Evolutionary conservation across 1,140 invertebrate species (phyloP).

Genomic region (Panagrolaimus sp.): DNA sequence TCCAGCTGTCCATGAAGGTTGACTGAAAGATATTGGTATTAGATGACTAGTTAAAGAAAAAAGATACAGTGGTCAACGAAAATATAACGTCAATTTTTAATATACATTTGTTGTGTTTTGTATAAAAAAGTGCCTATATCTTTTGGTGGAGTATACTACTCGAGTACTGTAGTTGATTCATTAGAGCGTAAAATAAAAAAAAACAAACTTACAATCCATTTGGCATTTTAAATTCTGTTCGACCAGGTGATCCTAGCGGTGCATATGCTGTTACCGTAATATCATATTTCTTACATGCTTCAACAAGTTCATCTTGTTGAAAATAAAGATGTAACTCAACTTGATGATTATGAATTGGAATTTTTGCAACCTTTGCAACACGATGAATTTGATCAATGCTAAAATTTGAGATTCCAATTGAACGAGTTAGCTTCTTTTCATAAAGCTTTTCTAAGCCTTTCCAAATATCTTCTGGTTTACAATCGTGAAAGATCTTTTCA

Average conservation of each 20-base stretch:
- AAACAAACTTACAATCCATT: neutral
- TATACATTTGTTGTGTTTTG: no score
- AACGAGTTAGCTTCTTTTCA: constrained; percentile 22
- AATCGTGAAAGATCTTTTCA: neutral
- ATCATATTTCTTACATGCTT: constrained; percentile 38
- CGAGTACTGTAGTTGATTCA: no score
- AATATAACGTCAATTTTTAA: no score
- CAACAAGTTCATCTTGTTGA: constrained; percentile 42
- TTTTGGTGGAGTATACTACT: no score
- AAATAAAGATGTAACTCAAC: constrained; percentile 55
- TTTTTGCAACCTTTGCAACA: constrained; percentile 18
- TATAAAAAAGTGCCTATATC: no score
- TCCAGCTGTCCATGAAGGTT: constrained; percentile 32
- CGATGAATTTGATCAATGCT: constrained; percentile 32
- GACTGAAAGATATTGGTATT: neutral
- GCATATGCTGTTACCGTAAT: constrained; percentile 51
- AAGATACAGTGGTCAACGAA: no score
- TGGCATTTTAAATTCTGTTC: neutral
- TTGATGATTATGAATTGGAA: constrained; percentile 17
- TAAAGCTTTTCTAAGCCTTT: constrained; percentile 16
- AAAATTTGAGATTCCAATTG: constrained; percentile 41
- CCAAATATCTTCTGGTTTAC: constrained; percentile 13
- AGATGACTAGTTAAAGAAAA: neutral
- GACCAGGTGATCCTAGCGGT: constrained; percentile 52
- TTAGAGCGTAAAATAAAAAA: no score